Base-by-base conservation (phyloP, 2,888 invertebrate genomes). In the Clusia tigrina region DNA sequence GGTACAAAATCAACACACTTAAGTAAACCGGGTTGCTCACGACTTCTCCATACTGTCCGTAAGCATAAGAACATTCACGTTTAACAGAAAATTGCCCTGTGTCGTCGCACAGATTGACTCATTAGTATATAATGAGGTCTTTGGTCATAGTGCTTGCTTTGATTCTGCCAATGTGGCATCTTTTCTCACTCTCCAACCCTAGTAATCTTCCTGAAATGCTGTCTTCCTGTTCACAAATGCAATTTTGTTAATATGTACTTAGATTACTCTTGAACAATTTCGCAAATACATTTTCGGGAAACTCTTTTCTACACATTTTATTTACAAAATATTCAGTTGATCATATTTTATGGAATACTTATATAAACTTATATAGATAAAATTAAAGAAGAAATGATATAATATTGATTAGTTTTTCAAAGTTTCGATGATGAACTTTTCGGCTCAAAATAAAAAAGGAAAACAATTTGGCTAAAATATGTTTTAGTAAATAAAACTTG, bases 401-500 rank as follows among this genome's bases (percentile, higher is more conserved):
- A 38, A 42, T n/a, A n/a, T n/a, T n/a, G n/a, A n/a, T n/a, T n/a
- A n/a, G n/a, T n/a, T n/a, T n/a, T n/a, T 23, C 18, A 65, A 69
- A 73, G 71, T 73, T 72, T 73, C 67, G 71, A 71, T 67, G 60
- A 66, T 64, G 66, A 70, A 72, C 72, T 70, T 72, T 72, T 73
- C 69, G 73, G 72, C 72, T 67, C 68, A 65, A 71, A 66, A 64
- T 57, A 54, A 69, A 66, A 70, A 71, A n/a, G n/a, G n/a, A n/a
- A n/a, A n/a, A n/a, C n/a, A 68, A 70, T 78, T 78, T 74, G 78
- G 77, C 76, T 67, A 64, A 61, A 52, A 64, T 56, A 64, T 62
- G 66, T 66, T 72, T 70, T 51, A 67, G 68, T 69, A 67, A 58
- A 62, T 64, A 65, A 25, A 64, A 66, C 42, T 63, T 66, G n/a